These are phyloP conservation scores for Alsophila aescularia DNA, from an alignment of 2,888 invertebrate species.

Conservation along the genomic window DNA sequence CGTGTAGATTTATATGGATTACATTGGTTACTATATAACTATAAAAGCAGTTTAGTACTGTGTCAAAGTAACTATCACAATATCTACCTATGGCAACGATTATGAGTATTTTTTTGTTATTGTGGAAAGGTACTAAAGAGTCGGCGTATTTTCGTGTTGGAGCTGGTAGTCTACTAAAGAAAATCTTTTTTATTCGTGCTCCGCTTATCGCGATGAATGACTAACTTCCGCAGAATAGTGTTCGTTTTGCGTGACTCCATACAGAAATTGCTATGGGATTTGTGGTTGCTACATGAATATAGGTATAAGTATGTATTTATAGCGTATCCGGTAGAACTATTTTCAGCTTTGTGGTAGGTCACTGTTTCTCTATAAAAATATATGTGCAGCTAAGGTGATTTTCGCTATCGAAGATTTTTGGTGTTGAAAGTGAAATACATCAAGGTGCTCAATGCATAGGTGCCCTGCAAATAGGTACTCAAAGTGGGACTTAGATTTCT, in stretches of 20 bases:
- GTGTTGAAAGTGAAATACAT: no score
- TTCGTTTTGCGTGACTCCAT: conserved; percentile 51
- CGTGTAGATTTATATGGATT: conserved; percentile 26
- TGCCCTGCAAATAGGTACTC: no score
- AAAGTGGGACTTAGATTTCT: no score
- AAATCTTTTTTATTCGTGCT: conserved; percentile 41
- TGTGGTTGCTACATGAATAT: conserved; percentile 19
- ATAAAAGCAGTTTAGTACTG: background rate
- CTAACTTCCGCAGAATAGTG: conserved; percentile 43
- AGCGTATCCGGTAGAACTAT: conserved; percentile 23
- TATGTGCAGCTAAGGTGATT: no score
- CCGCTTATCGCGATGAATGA: conserved; percentile 47
- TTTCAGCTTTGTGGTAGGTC: conserved; percentile 10
- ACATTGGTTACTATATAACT: conserved; percentile 1
- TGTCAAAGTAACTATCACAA: background rate
- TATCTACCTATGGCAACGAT: background rate
- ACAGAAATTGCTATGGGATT: conserved; percentile 40
- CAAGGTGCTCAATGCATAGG: no score
- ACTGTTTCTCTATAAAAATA: background rate
- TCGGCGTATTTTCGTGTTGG: conserved; percentile 6
- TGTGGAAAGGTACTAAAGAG: conserved; percentile 22
- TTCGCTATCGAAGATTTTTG: no score
- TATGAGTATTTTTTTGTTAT: background rate
- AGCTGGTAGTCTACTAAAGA: conserved; percentile 23
- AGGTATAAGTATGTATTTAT: conserved; percentile 22